Evolutionary conservation across 1,140 invertebrate species (phyloP), one percentile per base, ranked within the genome.

Genomic region (Caenorhabditis latens): DNA sequence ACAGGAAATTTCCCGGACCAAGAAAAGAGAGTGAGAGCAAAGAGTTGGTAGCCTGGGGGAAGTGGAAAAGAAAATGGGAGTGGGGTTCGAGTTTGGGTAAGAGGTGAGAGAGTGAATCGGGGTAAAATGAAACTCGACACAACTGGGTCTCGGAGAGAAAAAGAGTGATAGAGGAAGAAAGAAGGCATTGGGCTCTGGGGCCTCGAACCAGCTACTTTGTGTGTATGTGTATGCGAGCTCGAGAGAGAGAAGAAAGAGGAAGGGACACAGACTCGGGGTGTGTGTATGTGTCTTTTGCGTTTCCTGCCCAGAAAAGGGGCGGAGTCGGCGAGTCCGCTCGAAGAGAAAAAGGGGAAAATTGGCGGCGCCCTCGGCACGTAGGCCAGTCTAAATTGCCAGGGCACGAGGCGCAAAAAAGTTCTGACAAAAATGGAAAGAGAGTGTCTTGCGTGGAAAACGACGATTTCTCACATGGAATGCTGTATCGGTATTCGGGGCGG

Each of bases 271-370:
- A 79, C 40, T 79, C 32, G 40, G 63, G 71, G 71, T 24, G 71
- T 53, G 71, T 79, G 46, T 50, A 50, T 79, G 71, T 79, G 71
- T 79, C 71, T 79, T 79, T 79, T 79, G 46, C 71, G 71, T 79
- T 79, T 79, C 71, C 71, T 79, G 71, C 71, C 71, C 71, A 79
- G 71, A 79, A 79, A 79, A 79, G 46, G 71, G 71, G 71, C 71
- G 71, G 71, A 79, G 71, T 79, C 71, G 71, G 71, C 71, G 71
- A 79, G 71, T 79, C 71, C 71, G 46, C 40, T 46, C 43, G 71
- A 43, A 79, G 71, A 79, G 46, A 79, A 79, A 75, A 13, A 40
- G 0, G 7, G n/a, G 71, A 79, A 50, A 79, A 79, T 79, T 79
- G 71, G 21, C 71, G 71, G 46, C 71, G 71, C 71, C 71, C 71